phyloP scores from a whole-genome alignment of 2,888 invertebrate species.

The Meloe dianella region DNA sequence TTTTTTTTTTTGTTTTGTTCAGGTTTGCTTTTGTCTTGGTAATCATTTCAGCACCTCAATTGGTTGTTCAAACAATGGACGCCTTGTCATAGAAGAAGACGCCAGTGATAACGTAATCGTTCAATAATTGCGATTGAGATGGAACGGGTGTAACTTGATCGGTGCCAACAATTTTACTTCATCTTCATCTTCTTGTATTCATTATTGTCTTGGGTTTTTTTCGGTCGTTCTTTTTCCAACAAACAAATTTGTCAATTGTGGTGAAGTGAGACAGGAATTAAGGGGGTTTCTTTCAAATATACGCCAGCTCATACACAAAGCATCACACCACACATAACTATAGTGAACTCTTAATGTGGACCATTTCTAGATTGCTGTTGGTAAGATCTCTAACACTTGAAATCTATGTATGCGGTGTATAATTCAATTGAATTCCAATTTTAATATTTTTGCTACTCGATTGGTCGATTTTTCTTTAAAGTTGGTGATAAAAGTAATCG shows the following conservation, averaged over 20 bases:
- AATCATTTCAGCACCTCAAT: too few relatives aligned
- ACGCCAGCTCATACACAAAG: not conserved
- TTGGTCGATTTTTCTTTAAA: too few relatives aligned
- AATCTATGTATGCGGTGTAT: not conserved
- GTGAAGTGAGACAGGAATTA: not conserved
- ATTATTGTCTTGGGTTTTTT: not conserved
- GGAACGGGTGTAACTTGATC: not conserved
- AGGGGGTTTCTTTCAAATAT: not conserved
- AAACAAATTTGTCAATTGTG: not conserved
- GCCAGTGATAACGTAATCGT: not conserved
- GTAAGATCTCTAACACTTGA: not conserved
- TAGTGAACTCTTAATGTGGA: not conserved
- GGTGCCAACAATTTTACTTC: not conserved
- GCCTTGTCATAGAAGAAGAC: not conserved
- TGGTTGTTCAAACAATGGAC: not conserved
- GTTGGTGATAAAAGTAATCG: too few relatives aligned
- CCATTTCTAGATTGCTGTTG: not conserved
- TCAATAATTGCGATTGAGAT: not conserved
- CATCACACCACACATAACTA: constrained; percentile 1
- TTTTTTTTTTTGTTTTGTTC: too few relatives aligned
- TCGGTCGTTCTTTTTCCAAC: not conserved
- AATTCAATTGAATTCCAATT: not conserved
- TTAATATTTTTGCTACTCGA: too few relatives aligned
- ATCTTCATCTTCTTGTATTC: not conserved
- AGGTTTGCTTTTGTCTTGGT: too few relatives aligned